These are phyloP conservation scores for Hyalella azteca DNA, from an alignment of 2,888 invertebrate genomes.

Conservation along the genomic window DNA sequence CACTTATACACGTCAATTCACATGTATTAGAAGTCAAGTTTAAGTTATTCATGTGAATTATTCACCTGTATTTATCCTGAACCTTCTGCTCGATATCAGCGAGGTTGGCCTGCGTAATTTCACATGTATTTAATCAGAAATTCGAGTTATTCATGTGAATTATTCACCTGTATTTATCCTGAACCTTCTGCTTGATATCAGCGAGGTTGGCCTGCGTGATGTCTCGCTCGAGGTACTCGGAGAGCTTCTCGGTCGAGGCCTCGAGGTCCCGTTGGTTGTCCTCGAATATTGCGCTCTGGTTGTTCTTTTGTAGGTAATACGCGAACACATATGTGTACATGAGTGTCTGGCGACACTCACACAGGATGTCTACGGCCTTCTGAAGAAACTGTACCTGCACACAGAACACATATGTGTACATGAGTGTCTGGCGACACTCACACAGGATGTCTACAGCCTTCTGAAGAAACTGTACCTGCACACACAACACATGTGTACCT, in stretches of 20 bases:
- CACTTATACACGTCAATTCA: too few species aligned
- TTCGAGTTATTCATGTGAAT: too few species aligned
- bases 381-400: slow-evolving; percentile 91
- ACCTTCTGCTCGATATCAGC: slow-evolving; percentile 98
- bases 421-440: slow-evolving; percentile 94
- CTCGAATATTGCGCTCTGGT: slow-evolving; percentile 98
- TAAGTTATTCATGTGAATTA: too few species aligned
- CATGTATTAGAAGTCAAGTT: too few species aligned
- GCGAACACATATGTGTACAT: slow-evolving; percentile 99
- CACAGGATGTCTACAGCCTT: slow-evolving; percentile 96
- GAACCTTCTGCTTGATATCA: slow-evolving; percentile 98
- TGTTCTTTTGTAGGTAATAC: slow-evolving; percentile 96
- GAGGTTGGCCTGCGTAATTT: slow-evolving; percentile 95
- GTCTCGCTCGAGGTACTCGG: slow-evolving; percentile 96
- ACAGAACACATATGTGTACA: slow-evolving; percentile 86
- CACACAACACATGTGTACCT: too few species aligned
- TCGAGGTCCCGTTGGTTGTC: slow-evolving; percentile 98
- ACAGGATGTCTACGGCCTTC: slow-evolving; percentile 95
- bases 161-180: slow-evolving; percentile 90
- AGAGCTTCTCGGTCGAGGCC: slow-evolving; percentile 94
- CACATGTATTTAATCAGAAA: too few species aligned
- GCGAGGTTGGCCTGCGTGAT: slow-evolving; percentile 96
- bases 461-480: slow-evolving; percentile 92
- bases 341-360: slow-evolving; percentile 94
- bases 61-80: slow-evolving; percentile 94